A percentile compares a stretch with the other conserved stretches of the same genome.
phyloP scores from a whole-genome alignment of 2,888 invertebrate species.

The Esperia sulphurella region DNA sequence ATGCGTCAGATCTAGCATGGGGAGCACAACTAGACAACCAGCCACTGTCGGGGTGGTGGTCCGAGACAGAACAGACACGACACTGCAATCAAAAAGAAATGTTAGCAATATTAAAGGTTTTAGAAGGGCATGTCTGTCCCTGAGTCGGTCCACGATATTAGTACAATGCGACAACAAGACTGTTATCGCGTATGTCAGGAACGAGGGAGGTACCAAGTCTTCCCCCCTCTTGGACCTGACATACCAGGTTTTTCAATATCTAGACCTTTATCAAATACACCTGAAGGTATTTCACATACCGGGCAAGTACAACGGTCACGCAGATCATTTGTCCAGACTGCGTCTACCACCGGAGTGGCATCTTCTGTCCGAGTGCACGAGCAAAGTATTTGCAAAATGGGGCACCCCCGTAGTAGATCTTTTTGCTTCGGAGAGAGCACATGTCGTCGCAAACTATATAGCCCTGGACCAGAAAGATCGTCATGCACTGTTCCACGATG shows the following conservation, averaged over 20 bases:
- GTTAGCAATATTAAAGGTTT: neutral
- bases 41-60: neutral
- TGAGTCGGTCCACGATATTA: neutral
- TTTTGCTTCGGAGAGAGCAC: slow-evolving; percentile 14
- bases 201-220: slow-evolving; percentile 32
- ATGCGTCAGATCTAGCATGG: slow-evolving; percentile 17
- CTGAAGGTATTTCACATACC: slow-evolving; percentile 17
- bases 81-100: slow-evolving; percentile 13
- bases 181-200: slow-evolving; percentile 20
- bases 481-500: slow-evolving; percentile 14
- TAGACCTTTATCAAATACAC: slow-evolving; percentile 16
- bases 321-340: slow-evolving; percentile 19
- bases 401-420: slow-evolving; percentile 16
- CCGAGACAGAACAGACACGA: neutral
- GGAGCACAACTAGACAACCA: slow-evolving; percentile 12
- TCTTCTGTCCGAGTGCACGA: slow-evolving; percentile 10
- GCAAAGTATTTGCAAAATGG: slow-evolving; percentile 16
- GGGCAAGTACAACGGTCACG: slow-evolving; percentile 22
- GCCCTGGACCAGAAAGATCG: slow-evolving; percentile 11
- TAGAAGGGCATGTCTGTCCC: neutral
- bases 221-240: slow-evolving; percentile 16
- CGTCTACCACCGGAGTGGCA: slow-evolving; percentile 21
- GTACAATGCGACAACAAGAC: slow-evolving; percentile 26
- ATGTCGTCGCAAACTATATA: slow-evolving; percentile 13
- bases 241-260: slow-evolving; percentile 11